Evolutionary conservation across 2,797 vertebrate genomes (phyloP).

Genomic region (Nannoperca australis): DNA sequence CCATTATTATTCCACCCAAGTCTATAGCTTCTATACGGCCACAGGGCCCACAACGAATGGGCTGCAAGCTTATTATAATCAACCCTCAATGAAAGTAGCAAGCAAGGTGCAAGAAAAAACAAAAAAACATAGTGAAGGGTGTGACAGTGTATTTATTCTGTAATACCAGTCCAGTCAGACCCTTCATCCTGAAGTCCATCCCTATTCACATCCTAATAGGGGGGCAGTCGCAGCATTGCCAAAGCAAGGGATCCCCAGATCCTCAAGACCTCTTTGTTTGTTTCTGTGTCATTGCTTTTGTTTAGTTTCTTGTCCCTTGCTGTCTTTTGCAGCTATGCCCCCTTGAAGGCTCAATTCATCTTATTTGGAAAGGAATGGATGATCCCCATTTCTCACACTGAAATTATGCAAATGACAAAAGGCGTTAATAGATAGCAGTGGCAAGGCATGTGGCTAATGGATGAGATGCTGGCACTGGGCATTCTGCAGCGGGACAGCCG

Average conservation of each 20-base stretch:
- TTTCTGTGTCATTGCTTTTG: conserved; percentile 70
- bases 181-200: conserved; percentile 52
- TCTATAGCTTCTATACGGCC: conserved; percentile 50
- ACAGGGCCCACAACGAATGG: conserved; percentile 51
- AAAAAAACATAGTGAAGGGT: conserved; percentile 60
- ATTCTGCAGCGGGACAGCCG: conserved; percentile 80
- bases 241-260: conserved; percentile 46
- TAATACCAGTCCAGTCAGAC: conserved; percentile 60
- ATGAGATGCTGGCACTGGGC: conserved; percentile 80
- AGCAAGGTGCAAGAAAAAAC: conserved; percentile 45
- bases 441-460: conserved; percentile 81
- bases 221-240: conserved; percentile 53
- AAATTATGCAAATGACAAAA: conserved; percentile 88
- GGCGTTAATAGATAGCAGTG: conserved; percentile 83
- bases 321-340: conserved; percentile 52
- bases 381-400: conserved; percentile 84
- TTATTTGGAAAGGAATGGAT: conserved; percentile 79
- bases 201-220: conserved; percentile 65
- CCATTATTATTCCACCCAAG: conserved; percentile 55
- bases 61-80: conserved; percentile 64
- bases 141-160: conserved; percentile 69
- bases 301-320: conserved; percentile 62
- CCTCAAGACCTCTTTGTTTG: conserved; percentile 69
- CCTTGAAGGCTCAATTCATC: conserved; percentile 82
- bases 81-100: conserved; percentile 52